Base-by-base conservation (phyloP, 2,113 vertebrate genomes). In the Ochotona princeps region DNA sequence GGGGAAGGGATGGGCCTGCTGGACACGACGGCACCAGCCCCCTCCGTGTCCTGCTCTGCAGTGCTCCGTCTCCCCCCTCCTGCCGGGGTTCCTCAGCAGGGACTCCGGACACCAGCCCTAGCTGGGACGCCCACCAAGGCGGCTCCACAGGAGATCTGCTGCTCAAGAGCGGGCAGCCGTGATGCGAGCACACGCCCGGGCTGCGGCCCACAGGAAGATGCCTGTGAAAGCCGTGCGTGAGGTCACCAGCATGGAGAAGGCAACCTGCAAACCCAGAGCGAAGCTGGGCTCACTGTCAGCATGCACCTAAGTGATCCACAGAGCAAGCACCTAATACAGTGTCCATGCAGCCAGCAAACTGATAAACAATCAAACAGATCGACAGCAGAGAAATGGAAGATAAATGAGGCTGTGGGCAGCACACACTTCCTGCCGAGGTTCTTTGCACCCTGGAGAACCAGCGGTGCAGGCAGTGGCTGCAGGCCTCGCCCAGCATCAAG, bases 401-500 rank as follows among this genome's bases (percentile, higher is more conserved):
- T 78, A 87, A 83, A 25, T 44, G 66, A 82, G 38, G 87, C 54
- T 65, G 44, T 49, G 38, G 82, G 67, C 44, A 74, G 79, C n/a
- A 61, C 9, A 73, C 57, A 69, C 25, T 76, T 69, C 66, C 76
- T 70, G 25, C 35, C 25, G 14, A 25, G 18, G 11, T 28, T 57
- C 65, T 78, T 1, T 63, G 26, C 5, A 2, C 49, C n/a, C 18
- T 30, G 83, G 32, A 35, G 5, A 91, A 69, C 0, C 47, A 70
- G 65, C 66, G 73, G 28, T 57, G 32, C 76, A 6, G 93, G 86
- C 23, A 20, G 26, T 30, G 86, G 95, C 86, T 66, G 83, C 32
- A 13, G 86, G 47, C 96, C 95, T 95, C 96, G 96, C 96, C 95
- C 95, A 92, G 94, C 21, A 96, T 85, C 83, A 86, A 67, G 25